Evolutionary conservation across 2,888 invertebrate species (phyloP).

Genomic region (Drosophila ezoana): DNA sequence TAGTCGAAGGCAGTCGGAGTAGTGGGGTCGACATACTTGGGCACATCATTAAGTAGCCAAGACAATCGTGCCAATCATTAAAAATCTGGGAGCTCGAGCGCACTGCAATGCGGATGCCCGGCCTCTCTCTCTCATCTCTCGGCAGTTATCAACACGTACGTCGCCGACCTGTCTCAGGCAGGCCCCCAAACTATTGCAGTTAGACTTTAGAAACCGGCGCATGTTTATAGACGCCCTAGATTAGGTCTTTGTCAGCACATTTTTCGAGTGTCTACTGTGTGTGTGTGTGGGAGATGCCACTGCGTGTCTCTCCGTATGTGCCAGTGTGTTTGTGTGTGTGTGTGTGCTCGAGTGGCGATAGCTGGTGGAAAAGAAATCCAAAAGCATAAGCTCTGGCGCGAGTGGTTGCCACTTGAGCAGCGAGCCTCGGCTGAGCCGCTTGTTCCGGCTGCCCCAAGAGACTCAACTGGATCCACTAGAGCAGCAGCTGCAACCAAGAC

Average conservation of each 20-base stretch:
- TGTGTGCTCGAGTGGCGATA: slow-evolving; percentile 80
- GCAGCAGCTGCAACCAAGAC: slow-evolving; percentile 1
- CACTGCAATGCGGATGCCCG: slow-evolving; percentile 67
- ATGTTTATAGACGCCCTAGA: slow-evolving; percentile 79
- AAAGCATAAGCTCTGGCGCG: slow-evolving; percentile 75
- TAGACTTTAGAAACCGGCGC: slow-evolving; percentile 52
- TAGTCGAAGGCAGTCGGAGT: background rate
- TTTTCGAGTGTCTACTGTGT: slow-evolving; percentile 74
- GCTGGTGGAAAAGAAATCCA: slow-evolving; percentile 70
- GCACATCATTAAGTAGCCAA: slow-evolving; percentile 78
- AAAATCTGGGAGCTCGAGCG: slow-evolving; percentile 64
- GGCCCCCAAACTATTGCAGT: slow-evolving; percentile 68
- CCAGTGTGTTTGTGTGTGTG: slow-evolving; percentile 30
- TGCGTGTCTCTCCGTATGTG: background rate
- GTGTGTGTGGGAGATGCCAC: slow-evolving; percentile 19
- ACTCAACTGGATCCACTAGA: slow-evolving; percentile 19
- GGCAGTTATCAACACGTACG: slow-evolving; percentile 78
- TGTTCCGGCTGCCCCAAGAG: slow-evolving; percentile 49
- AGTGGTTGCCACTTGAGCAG: slow-evolving; percentile 56
- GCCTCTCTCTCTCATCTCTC: slow-evolving; percentile 49
- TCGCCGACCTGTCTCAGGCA: slow-evolving; percentile 71
- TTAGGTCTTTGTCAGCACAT: slow-evolving; percentile 84
- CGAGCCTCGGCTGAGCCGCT: slow-evolving; percentile 32
- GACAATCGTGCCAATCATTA: slow-evolving; percentile 82
- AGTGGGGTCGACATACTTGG: slow-evolving; percentile 49